Conservation (phyloP, 2,888 invertebrate species). For the Pilophorus perplexus region DNA sequence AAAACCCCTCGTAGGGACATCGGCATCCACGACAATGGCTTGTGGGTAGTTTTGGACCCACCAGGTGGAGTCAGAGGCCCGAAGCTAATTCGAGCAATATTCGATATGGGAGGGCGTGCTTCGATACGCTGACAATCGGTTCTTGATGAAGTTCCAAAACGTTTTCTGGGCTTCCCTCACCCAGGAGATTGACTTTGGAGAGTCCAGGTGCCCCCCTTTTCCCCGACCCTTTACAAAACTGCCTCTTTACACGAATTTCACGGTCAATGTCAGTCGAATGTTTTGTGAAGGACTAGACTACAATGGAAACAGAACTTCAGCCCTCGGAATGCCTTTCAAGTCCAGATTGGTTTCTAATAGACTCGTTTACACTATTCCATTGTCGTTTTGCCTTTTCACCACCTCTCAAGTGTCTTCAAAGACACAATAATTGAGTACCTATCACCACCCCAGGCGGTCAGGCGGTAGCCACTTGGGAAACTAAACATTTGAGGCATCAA, state of each 20-base stretch:
- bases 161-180: too few species aligned
- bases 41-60: too few species aligned
- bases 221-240: not conserved
- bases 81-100: slow-evolving; percentile 24
- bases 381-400: not conserved
- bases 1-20: not conserved
- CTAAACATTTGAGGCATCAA: not conserved
- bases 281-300: slow-evolving; percentile 10
- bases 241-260: slow-evolving; percentile 32
- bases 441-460: too few species aligned
- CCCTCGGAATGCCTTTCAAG: slow-evolving; percentile 20
- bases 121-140: slow-evolving; percentile 18
- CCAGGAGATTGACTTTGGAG: slow-evolving; percentile 18
- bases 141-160: slow-evolving; percentile 28
- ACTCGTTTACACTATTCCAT: slow-evolving; percentile 7
- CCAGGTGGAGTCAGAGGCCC: slow-evolving; percentile 33
- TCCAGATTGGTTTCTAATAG: slow-evolving; percentile 25
- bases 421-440: not conserved
- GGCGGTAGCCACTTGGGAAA: not conserved
- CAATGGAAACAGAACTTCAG: slow-evolving; percentile 5
- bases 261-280: slow-evolving; percentile 30
- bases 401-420: not conserved
- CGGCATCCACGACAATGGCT: not conserved
- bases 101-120: slow-evolving; percentile 32
- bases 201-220: slow-evolving; percentile 2